phyloP scores from a whole-genome alignment of 2,888 invertebrate species.

The Agapostemon virescens region DNA sequence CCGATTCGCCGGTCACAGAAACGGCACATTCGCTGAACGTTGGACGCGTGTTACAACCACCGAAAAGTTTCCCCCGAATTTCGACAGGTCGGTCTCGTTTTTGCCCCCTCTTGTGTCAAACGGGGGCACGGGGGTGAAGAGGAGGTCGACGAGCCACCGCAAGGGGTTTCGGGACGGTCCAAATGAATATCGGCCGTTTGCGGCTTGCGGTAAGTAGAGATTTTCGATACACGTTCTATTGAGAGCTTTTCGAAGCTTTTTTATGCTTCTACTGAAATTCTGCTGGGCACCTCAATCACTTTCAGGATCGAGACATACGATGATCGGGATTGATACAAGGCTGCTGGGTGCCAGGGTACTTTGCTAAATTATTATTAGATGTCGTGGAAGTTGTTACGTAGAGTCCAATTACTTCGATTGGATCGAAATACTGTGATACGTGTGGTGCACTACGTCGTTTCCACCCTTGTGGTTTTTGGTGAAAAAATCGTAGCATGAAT shows the following conservation, averaged over 20 bases:
- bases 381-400: no score
- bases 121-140: neutral
- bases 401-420: no score
- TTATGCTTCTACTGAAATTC: neutral
- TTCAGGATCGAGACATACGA: neutral
- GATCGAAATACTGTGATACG: no score
- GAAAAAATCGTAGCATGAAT: no score
- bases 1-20: slow-evolving; percentile 19
- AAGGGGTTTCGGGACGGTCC: neutral
- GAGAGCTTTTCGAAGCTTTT: neutral
- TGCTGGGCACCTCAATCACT: neutral
- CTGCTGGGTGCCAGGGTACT: no score
- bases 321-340: neutral
- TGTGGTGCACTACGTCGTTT: no score
- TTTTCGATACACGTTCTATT: neutral
- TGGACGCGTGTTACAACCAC: neutral
- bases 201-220: slow-evolving; percentile 7
- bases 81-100: neutral
- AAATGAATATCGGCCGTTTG: slow-evolving; percentile 17
- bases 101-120: neutral
- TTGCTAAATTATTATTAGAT: no score
- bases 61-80: slow-evolving; percentile 16
- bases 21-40: slow-evolving; percentile 18
- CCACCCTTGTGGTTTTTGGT: no score
- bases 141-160: neutral